Base-by-base conservation (phyloP, 1,140 invertebrate species). In the Macrotrachela quadricornifera region DNA sequence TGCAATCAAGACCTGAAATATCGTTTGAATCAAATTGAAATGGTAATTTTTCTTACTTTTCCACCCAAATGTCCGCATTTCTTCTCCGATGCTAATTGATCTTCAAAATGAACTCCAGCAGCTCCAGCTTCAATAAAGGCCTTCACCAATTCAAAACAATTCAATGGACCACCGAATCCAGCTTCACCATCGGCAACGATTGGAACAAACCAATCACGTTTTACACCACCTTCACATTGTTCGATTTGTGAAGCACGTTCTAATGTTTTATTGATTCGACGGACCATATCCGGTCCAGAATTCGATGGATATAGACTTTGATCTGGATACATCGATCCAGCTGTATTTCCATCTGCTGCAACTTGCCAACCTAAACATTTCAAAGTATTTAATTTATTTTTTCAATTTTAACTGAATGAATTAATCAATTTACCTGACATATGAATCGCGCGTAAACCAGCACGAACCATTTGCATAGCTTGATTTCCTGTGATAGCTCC, bases 151-250 rank as follows among this genome's bases (percentile, higher is more conserved):
- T 68, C 66, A 51, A 60, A 68, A 17, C 68, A 70, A 48, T 68
- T 68, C 37, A 68, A 56, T 11, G 67, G 59, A n/a, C 66, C 66
- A 13, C 66, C 66, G 51, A 68, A 68, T 12, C 66, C 66, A 36
- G 66, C 66, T 57, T 68, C 66, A n/a, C 68, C 68, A 56, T 68
- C 66, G n/a, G 68, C 68, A n/a, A 68, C 65, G 41, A 68, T 62
- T 21, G 68, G 66, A n/a, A 59, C 65, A 46, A 67, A 67, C 63
- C 64, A 68, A 43, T 68, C 68, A 10, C 57, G 52, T 45, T 63
- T 55, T 13, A 58, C 56, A n/a, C 57, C 50, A 48, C 64, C 51
- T 48, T 49, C 9, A 16, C 9, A 13, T 49, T 48, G 50, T 49
- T 53, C 48, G 49, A 64, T 62, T 51, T 60, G 63, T 61, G 60